Evolutionary conservation across 2,888 invertebrate genomes (phyloP).

Genomic region (Sinelater perroti): DNA sequence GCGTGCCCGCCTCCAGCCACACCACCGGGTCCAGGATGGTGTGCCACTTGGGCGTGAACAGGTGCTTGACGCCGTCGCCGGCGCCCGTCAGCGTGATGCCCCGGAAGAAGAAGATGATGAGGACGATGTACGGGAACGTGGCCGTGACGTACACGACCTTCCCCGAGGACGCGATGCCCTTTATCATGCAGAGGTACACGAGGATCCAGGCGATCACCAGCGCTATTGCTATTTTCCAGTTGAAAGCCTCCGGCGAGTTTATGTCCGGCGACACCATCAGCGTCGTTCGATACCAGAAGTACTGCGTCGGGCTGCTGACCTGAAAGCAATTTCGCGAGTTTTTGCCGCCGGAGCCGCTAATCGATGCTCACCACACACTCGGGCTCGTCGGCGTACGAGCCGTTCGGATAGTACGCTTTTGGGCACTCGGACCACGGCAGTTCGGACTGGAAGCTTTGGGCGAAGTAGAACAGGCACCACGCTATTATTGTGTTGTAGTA

Average conservation of each 20-base stretch:
- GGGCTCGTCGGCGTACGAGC: conserved; percentile 80
- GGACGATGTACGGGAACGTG: conserved; percentile 94
- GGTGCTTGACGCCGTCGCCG: conserved; percentile 82
- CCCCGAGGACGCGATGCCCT: conserved; percentile 95
- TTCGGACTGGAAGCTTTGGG: conserved; percentile 91
- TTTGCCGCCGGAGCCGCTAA: conserved; percentile 6
- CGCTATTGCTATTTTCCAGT: conserved; percentile 90
- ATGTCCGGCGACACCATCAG: conserved; percentile 90
- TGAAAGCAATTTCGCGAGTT: conserved; percentile 58
- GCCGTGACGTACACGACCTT: conserved; percentile 97
- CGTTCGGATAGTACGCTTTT: conserved; percentile 80
- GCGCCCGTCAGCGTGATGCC: conserved; percentile 89
- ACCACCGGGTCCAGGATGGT: conserved; percentile 92
- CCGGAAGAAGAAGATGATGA: conserved; percentile 95
- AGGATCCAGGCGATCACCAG: conserved; percentile 91
- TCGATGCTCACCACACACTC: conserved; percentile 78
- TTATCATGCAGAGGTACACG: conserved; percentile 96
- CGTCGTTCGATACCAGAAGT: conserved; percentile 94
- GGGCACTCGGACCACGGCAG: conserved; percentile 94
- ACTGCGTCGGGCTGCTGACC: conserved; percentile 91
- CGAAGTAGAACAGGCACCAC: conserved; percentile 96
- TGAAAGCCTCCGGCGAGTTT: conserved; percentile 84
- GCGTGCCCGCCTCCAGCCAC: conserved; percentile 97
- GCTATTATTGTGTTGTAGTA: conserved; percentile 98
- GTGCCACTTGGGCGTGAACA: conserved; percentile 94